These are phyloP conservation scores for Tursiops truncatus DNA, from an alignment of 2,113 vertebrate genomes.

Conservation along the genomic window DNA sequence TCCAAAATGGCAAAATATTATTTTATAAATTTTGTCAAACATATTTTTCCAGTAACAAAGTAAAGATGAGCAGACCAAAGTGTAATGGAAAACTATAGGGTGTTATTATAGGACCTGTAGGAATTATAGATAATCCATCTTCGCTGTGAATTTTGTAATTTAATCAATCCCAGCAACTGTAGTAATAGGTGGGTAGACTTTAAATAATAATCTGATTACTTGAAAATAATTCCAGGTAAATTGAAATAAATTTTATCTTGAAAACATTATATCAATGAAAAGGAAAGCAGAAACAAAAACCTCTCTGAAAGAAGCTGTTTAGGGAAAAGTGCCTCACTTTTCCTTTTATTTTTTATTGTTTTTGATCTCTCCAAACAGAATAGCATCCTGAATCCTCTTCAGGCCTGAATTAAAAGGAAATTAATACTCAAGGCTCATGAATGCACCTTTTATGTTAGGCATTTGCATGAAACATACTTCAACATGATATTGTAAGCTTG, in stretches of 20 bases:
- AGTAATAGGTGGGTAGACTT: background rate
- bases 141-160: slow-evolving; percentile 61
- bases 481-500: background rate
- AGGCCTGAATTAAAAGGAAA: background rate
- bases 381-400: background rate
- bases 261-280: background rate
- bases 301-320: background rate
- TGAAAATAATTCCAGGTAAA: background rate
- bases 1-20: slow-evolving; percentile 72
- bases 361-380: background rate
- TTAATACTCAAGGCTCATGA: background rate
- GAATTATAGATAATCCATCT: slow-evolving; percentile 57
- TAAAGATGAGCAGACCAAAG: slow-evolving; percentile 68
- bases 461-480: background rate
- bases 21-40: slow-evolving; percentile 75
- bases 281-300: background rate
- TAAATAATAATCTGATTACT: slow-evolving; percentile 7
- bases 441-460: background rate
- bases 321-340: background rate
- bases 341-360: background rate
- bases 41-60: slow-evolving; percentile 68
- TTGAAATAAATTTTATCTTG: background rate
- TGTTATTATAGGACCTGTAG: slow-evolving; percentile 64
- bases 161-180: slow-evolving; percentile 50
- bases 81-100: slow-evolving; percentile 64